Evolutionary conservation across 2,113 vertebrate species (phyloP).

Genomic region (Nibea coibor): DNA sequence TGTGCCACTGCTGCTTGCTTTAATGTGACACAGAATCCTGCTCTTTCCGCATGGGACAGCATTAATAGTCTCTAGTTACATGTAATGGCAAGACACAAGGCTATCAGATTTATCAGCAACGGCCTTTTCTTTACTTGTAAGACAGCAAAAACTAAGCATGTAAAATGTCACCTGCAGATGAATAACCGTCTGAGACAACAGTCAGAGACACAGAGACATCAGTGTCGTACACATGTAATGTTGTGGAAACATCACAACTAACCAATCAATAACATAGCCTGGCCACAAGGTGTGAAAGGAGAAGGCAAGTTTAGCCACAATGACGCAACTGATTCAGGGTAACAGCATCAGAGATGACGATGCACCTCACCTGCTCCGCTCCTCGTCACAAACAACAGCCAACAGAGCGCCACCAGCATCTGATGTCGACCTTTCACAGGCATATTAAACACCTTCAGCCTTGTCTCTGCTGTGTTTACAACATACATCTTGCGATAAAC

Average conservation of each 20-base stretch:
- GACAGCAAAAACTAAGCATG: background rate
- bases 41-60: conserved; percentile 6
- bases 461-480: conserved; percentile 24
- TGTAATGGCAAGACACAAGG: conserved; percentile 17
- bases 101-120: conserved; percentile 19
- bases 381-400: conserved; percentile 53
- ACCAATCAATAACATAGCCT: background rate
- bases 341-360: conserved; percentile 3
- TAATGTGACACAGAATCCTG: conserved; percentile 44
- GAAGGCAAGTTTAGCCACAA: background rate
- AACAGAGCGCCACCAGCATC: conserved; percentile 60
- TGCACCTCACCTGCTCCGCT: conserved; percentile 75
- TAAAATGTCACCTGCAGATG: background rate
- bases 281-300: background rate
- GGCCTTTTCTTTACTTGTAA: conserved; percentile 17
- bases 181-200: background rate
- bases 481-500: conserved; percentile 12
- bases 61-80: conserved; percentile 54
- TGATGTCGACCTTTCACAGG: conserved; percentile 23
- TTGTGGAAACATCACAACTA: background rate
- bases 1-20: conserved; percentile 20
- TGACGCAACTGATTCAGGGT: background rate
- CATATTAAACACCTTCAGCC: conserved; percentile 52
- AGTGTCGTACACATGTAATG: background rate
- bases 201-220: background rate